Conservation (phyloP, 2,797 vertebrate genomes). For the Podarcis siculus region DNA sequence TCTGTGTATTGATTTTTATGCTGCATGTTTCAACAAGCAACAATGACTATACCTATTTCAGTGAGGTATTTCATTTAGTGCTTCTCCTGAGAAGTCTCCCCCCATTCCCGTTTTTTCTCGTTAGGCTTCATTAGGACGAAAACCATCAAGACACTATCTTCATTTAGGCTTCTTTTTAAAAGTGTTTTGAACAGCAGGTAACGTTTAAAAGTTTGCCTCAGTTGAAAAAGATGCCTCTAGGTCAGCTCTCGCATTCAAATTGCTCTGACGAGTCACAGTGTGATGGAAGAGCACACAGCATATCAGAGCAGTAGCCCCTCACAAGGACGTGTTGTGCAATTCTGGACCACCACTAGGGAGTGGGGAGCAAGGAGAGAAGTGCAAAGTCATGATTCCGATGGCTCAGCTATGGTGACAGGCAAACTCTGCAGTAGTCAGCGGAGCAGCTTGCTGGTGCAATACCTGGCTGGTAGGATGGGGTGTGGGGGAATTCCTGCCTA, state of each 20-base stretch:
- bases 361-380: background rate
- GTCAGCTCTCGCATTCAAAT: background rate
- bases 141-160: slow-evolving; percentile 7
- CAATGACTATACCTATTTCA: slow-evolving; percentile 1
- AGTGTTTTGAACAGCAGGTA: slow-evolving; percentile 17
- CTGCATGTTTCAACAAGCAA: slow-evolving; percentile 7
- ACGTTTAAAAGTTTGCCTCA: background rate
- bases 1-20: slow-evolving; percentile 4
- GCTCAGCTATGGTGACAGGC: background rate
- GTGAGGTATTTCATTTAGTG: slow-evolving; percentile 29
- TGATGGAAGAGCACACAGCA: too few relatives aligned
- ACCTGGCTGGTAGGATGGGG: too few relatives aligned
- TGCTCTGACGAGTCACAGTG: background rate
- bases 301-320: background rate
- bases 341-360: background rate
- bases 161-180: background rate
- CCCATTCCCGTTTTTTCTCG: background rate
- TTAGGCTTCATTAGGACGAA: slow-evolving; percentile 7
- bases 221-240: background rate
- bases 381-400: background rate
- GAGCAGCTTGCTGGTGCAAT: background rate
- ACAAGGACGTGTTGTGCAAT: too few relatives aligned
- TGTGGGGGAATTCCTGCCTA: too few relatives aligned
- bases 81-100: background rate
- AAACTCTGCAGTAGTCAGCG: background rate